These are phyloP conservation scores for Cheilosia grossa DNA, from an alignment of 2,888 invertebrate genomes.

Conservation along the genomic window DNA sequence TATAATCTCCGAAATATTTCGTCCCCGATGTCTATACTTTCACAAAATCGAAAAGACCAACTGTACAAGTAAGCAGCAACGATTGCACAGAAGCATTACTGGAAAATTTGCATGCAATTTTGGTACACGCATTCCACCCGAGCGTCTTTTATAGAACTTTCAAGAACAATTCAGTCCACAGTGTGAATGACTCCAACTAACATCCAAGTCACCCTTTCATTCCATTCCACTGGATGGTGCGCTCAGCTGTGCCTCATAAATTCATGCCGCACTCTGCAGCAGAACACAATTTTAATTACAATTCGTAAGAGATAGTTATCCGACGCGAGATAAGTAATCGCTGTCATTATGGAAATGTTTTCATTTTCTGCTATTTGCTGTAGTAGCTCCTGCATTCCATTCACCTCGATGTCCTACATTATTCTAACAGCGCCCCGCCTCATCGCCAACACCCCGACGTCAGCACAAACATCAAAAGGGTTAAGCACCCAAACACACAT, in stretches of 20 bases:
- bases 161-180: no score
- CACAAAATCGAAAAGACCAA: no score
- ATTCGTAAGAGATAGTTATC: slow-evolving; percentile 15
- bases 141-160: no score
- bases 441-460: slow-evolving; percentile 31
- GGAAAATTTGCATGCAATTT: no score
- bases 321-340: slow-evolving; percentile 60
- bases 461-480: slow-evolving; percentile 38
- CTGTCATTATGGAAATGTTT: slow-evolving; percentile 55
- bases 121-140: no score
- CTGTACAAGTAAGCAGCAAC: no score
- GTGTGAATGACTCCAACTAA: not conserved
- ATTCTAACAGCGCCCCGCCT: slow-evolving; percentile 30
- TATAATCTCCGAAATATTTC: no score
- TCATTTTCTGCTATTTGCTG: slow-evolving; percentile 54
- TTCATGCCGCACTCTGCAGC: slow-evolving; percentile 7
- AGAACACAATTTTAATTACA: slow-evolving; percentile 49
- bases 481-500: slow-evolving; percentile 28
- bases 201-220: not conserved
- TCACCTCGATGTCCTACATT: slow-evolving; percentile 64
- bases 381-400: slow-evolving; percentile 36
- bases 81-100: no score
- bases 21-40: no score
- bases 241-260: slow-evolving; percentile 31
- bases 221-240: not conserved